Base-by-base conservation (phyloP, 2,113 vertebrate species). In the Hippopotamus amphibius region DNA sequence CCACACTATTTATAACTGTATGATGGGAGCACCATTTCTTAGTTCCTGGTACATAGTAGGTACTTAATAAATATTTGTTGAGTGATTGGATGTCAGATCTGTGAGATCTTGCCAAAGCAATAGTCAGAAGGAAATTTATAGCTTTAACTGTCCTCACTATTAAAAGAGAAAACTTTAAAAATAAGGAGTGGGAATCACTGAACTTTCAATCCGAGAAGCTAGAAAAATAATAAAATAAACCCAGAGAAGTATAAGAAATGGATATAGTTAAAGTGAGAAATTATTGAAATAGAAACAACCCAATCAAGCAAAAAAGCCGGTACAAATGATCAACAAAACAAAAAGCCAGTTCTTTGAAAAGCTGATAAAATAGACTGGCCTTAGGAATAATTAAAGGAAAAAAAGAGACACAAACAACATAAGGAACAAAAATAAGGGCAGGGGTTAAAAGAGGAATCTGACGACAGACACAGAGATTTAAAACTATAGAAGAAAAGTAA, bases 51-150 rank as follows among this genome's bases (percentile, higher is more conserved):
- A 30, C 17, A 13, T 30, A 77, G 24, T 15, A 84, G 24, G 19
- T 80, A 30, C 71, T 90, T 90, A 84, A 80, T 85, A 84, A 80
- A n/a, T 89, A 79, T 65, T 37, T 95, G 81, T 76, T 82, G 24
- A 76, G 26, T 59, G 74, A 57, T 41, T 46, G 37, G 21, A 41
- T 68, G 30, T 72, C 33, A 55, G 61, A 90, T 59, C 59, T 61
- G 22, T 87, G 48, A 17, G 55, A 37, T 61, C 5, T 90, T 61
- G 43, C 76, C 76, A 93, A 95, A 93, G 85, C 43, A 48, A 15
- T 37, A 66, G 28, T 79, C 12, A 30, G 77, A 92, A 68, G 65
- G 37, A 80, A 83, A 90, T 48, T 7, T 55, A 24, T n/a, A 69
- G 55, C n/a, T 71, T 76, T 72, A 68, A 69, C 43, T 80, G 16